These are phyloP conservation scores for Neostethus bicornis DNA, from an alignment of 2,797 vertebrate species.

Conservation along the genomic window DNA sequence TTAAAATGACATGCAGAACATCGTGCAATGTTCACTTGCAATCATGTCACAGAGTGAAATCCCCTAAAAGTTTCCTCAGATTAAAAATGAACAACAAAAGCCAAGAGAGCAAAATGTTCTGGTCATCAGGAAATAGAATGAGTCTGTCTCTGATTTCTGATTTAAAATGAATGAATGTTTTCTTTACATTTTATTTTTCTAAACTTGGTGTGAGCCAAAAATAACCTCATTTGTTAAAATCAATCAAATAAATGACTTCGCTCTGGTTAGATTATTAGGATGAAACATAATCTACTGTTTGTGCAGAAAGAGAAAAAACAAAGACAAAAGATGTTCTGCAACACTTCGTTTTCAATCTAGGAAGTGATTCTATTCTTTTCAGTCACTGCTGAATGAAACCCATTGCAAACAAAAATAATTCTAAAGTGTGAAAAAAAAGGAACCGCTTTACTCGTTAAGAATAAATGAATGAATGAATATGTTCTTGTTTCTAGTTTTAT, in stretches of 20 bases:
- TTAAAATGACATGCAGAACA: constrained; percentile 11
- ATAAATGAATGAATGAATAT: not conserved
- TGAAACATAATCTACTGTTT: not conserved
- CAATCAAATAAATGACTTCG: not conserved
- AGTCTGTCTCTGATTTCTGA: not conserved
- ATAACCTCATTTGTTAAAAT: not conserved
- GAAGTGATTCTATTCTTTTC: not conserved
- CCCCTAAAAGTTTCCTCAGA: not conserved
- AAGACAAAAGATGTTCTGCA: no score
- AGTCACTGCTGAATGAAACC: not conserved
- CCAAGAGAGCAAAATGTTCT: not conserved
- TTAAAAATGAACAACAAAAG: not conserved
- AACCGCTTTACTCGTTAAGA: not conserved
- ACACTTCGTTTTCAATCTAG: no score
- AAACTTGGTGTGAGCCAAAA: not conserved
- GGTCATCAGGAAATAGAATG: not conserved
- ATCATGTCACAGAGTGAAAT: not conserved
- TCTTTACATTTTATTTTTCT: no score
- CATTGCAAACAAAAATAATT: not conserved
- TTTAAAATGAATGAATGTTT: not conserved
- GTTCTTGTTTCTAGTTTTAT: not conserved
- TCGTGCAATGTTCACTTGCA: constrained; percentile 7
- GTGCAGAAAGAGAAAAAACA: no score
- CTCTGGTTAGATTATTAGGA: not conserved
- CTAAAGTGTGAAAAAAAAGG: not conserved